A percentile compares a stretch with the other conserved stretches of the same genome.
These are phyloP conservation scores for Pachypeltis micranthus DNA, from an alignment of 1,140 invertebrate genomes.

Conservation along the genomic window DNA sequence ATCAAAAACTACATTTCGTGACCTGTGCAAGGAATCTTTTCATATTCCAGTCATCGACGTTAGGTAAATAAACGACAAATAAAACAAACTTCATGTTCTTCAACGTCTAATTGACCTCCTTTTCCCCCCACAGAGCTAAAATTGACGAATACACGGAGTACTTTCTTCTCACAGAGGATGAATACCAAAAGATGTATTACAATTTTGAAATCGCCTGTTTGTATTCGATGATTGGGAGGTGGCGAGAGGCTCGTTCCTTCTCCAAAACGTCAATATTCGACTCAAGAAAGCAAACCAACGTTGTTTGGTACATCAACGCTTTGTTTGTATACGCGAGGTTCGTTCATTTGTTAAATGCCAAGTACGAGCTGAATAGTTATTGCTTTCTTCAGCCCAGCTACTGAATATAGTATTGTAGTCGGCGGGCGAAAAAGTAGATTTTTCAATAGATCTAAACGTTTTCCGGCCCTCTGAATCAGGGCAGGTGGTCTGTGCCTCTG, in stretches of 20 bases:
- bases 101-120: no score
- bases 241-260: neutral
- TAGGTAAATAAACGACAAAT: neutral
- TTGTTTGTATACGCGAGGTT: neutral
- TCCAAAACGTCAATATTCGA: neutral
- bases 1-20: neutral
- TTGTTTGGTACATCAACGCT: neutral
- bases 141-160: neutral
- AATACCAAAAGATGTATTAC: slow-evolving; percentile 1
- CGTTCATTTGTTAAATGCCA: no score
- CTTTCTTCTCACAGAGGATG: neutral
- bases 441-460: no score
- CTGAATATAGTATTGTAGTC: no score
- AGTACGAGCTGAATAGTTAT: no score
- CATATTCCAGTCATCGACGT: neutral
- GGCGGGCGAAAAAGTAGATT: no score
- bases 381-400: no score
- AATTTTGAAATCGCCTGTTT: neutral
- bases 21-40: neutral
- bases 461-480: no score
- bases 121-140: slow-evolving; percentile 2
- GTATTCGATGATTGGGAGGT: neutral
- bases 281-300: neutral
- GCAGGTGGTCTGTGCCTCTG: no score
- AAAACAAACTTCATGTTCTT: no score